Percentiles rank a stretch among this genome's conserved stretches.
Conservation (phyloP, 2,888 invertebrate species). For the Orchesella flavescens region DNA sequence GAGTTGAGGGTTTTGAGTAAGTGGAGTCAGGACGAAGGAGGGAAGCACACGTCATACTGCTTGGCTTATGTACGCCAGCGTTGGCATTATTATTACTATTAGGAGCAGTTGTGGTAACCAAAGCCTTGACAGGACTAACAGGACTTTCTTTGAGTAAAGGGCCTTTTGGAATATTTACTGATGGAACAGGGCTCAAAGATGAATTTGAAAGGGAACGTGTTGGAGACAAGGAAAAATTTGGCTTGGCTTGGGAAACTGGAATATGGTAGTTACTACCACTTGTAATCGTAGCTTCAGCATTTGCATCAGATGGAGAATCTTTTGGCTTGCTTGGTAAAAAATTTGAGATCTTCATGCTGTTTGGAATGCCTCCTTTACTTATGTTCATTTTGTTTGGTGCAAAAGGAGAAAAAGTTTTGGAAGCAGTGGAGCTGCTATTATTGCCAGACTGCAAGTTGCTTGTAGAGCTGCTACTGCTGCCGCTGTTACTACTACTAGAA, state of each 20-base stretch:
- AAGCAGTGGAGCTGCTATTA: constrained; percentile 7
- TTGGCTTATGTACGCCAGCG: constrained; percentile 38
- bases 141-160: constrained; percentile 52
- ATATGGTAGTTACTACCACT: constrained; percentile 66
- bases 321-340: constrained; percentile 68
- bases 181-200: constrained; percentile 16
- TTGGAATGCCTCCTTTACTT: constrained; percentile 69
- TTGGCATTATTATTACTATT: neutral
- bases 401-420: constrained; percentile 51
- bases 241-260: constrained; percentile 58
- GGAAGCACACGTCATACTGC: constrained; percentile 60
- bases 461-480: constrained; percentile 41
- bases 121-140: constrained; percentile 50
- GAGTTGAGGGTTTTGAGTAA: constrained; percentile 42
- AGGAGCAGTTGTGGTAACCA: neutral
- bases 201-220: constrained; percentile 32
- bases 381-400: constrained; percentile 37
- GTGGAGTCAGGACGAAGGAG: constrained; percentile 56
- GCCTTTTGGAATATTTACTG: constrained; percentile 39
- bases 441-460: constrained; percentile 36
- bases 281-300: constrained; percentile 70
- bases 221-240: constrained; percentile 63
- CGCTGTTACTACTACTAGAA: constrained; percentile 48
- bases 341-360: constrained; percentile 72
- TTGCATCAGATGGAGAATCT: constrained; percentile 45